Base-by-base conservation (phyloP, 2,113 vertebrate genomes). In the Chloebia gouldiae region DNA sequence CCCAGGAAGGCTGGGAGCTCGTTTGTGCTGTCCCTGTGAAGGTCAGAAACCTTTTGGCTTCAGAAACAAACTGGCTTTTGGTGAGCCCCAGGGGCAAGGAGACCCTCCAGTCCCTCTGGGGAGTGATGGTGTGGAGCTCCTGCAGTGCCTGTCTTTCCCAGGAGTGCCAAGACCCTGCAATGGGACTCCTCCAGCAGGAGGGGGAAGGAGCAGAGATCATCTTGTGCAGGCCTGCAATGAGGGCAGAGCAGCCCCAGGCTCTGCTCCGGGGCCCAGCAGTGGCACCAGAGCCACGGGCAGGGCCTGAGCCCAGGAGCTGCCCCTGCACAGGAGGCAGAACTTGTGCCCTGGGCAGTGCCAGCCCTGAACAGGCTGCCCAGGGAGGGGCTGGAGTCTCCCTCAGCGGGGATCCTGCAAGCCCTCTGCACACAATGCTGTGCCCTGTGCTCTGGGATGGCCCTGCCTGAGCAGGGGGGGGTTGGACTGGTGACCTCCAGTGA, bases 121-220 rank as follows among this genome's bases (percentile, higher is more conserved):
- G 2, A 4, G 28, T 13, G 6, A 22, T 1, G 2, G 50, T 5
- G n/a, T 0, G 5, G 19, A 27, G 50, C n/a, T 45, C 47, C 47
- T 49, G 40, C 40, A 13, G 39, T 39, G 25, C 15, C 35, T 20
- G 22, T 63, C 24, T 51, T 31, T 49, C 14, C 39, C 25, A 37
- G 44, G 21, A 30, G 15, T 11, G 49, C 49, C 45, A 78, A 10
- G 13, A 25, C 4, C 28, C 70, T 80, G 66, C 28, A 3, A 0
- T 17, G 31, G 15, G 50, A 13, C 15, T 45, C 39, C 10, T 33
- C 35, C 0, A 2, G 30, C 45, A 66, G 63, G 25, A 80, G 13
- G 8, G n/a, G 20, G 22, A 78, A 50, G 37, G 42, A 64, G 28
- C 24, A 65, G 33, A 0, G 1, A 31, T 27, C 70, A 40, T 15